Evolutionary conservation across 2,888 invertebrate species (phyloP).

Genomic region (Polylopha cassiicola): DNA sequence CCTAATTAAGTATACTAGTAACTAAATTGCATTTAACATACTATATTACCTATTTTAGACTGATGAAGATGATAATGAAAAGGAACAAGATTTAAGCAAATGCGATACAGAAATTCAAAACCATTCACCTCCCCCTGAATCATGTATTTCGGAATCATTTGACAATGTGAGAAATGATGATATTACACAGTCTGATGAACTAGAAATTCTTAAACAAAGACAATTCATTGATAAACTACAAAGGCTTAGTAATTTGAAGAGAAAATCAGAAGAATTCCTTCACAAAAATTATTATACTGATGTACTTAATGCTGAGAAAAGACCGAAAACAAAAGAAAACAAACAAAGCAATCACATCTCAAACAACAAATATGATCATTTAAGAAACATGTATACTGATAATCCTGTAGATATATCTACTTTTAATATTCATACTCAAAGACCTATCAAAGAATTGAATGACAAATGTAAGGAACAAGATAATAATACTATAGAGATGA

Average conservation of each 20-base stretch:
- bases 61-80: conserved; percentile 60
- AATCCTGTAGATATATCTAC: conserved; percentile 52
- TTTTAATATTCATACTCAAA: conserved; percentile 46
- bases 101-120: conserved; percentile 45
- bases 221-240: conserved; percentile 68
- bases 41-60: conserved; percentile 43
- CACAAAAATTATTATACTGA: conserved; percentile 65
- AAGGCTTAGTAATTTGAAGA: conserved; percentile 62
- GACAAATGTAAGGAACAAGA: conserved; percentile 49
- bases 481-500: conserved; percentile 52
- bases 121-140: conserved; percentile 51
- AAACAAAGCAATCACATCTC: conserved; percentile 46
- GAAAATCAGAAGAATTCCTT: conserved; percentile 68
- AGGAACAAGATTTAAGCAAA: conserved; percentile 55
- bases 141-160: conserved; percentile 50
- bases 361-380: conserved; percentile 50
- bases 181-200: conserved; percentile 44
- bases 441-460: conserved; percentile 41
- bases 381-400: conserved; percentile 59
- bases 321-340: conserved; percentile 61
- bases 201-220: conserved; percentile 58
- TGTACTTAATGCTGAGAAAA: conserved; percentile 56
- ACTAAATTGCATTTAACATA: neutral
- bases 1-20: neutral
- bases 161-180: conserved; percentile 48